These are phyloP conservation scores for Scleropages formosus DNA, from an alignment of 2,797 vertebrate genomes.

Conservation along the genomic window DNA sequence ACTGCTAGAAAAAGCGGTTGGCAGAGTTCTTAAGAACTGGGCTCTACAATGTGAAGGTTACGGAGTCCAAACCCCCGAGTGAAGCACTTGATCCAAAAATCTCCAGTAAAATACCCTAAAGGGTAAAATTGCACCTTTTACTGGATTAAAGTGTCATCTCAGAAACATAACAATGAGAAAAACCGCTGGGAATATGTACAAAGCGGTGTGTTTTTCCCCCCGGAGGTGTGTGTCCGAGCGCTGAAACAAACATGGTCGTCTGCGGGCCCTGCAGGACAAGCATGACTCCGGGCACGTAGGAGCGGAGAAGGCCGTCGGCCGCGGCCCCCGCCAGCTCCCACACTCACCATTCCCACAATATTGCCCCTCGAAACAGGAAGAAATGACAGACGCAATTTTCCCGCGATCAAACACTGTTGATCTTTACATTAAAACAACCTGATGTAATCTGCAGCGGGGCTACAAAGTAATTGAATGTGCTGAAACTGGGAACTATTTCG, in stretches of 20 bases:
- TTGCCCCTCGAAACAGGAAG: conserved; percentile 67
- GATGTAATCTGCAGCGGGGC: conserved; percentile 67
- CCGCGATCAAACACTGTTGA: conserved; percentile 71
- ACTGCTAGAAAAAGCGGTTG: too few species aligned
- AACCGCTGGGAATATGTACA: too few species aligned
- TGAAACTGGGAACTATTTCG: conserved; percentile 73
- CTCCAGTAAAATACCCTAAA: too few species aligned
- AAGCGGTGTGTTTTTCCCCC: too few species aligned
- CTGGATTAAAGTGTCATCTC: too few species aligned
- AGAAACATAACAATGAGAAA: too few species aligned
- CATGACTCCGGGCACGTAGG: conserved; percentile 69
- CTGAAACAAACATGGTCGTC: conserved; percentile 67
- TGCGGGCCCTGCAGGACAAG: conserved; percentile 61
- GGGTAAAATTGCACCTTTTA: too few species aligned
- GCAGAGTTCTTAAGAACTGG: too few species aligned
- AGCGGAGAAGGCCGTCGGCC: conserved; percentile 41
- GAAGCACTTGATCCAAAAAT: too few species aligned
- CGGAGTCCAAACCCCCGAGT: too few species aligned
- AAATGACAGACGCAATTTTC: conserved; percentile 77
- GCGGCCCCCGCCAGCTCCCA: conserved; percentile 50
- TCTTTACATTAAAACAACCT: conserved; percentile 61
- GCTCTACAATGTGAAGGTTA: too few species aligned
- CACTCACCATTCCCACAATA: conserved; percentile 73
- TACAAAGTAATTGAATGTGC: conserved; percentile 69
- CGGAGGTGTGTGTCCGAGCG: conserved; percentile 45